Base-by-base conservation (phyloP, 2,113 vertebrate genomes). In the Elgaria multicarinata region DNA sequence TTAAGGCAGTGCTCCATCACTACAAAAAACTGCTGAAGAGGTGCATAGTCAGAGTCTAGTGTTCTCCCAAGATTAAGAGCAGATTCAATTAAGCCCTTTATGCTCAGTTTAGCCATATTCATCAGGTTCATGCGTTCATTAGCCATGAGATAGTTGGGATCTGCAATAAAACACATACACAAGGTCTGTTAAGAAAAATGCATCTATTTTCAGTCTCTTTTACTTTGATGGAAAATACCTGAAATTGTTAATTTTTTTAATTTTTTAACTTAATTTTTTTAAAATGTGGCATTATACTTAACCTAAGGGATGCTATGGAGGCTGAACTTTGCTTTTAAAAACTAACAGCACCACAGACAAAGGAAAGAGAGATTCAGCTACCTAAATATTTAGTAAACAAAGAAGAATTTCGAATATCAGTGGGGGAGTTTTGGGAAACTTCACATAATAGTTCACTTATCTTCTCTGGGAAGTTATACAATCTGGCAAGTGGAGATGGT, bases 41-140 rank as follows among this genome's bases (percentile, higher is more conserved):
- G 99, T 0, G 99, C 99, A 0, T 99, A 99, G 97, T 99, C 99
- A 0, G 99, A 99, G 94, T 99, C 99, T 0, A 99, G 97, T 0
- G 99, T 99, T 86, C 99, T 98, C 33, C 99, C 99, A 80, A 99
- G 97, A 95, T 99, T 99, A 64, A 99, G 97, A 0, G 99, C 99
- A 0, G 99, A 99, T 93, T 99, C 99, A 0, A 99, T 99, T 94
- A 99, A 94, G 18, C 99, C 99, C 94, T 99, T 99, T 95, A 99
- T 99, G 91, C 99, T 99, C 95, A 99, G 97, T 84, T 99, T 99
- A 64, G 99, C 99, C 99, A 99, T 99, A 95, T 99, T 99, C 99
- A 99, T 99, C 95, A 99, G 96, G 96, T 99, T 99, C 94, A 99
- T 98, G 93, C 99, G 98, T 83, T 99, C 99, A 7, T 99, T 99